phyloP scores from a whole-genome alignment of 2,797 vertebrate genomes.

The Sebastes nivosus region DNA sequence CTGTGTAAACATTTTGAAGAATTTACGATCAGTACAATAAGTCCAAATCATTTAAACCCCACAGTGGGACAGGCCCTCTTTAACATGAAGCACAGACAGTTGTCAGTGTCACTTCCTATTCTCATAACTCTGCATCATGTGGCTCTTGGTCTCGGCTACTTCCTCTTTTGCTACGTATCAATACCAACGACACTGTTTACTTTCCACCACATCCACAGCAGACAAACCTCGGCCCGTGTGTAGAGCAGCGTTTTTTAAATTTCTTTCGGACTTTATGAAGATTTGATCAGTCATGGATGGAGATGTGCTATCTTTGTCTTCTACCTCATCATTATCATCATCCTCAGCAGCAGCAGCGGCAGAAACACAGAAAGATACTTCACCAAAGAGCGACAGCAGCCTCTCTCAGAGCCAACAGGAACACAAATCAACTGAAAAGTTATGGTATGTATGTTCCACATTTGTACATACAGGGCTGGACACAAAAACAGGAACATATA shows the following conservation, averaged over 20 bases:
- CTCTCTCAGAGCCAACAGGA: slow-evolving; percentile 27
- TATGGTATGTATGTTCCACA: slow-evolving; percentile 56
- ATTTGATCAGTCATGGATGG: slow-evolving; percentile 62
- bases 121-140: slow-evolving; percentile 49
- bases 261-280: not conserved
- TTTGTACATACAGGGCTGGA: not conserved
- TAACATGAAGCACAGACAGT: slow-evolving; percentile 14
- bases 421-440: slow-evolving; percentile 36
- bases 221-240: not conserved
- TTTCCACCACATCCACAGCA: slow-evolving; percentile 10
- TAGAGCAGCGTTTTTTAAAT: not conserved
- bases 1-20: slow-evolving; percentile 4
- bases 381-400: slow-evolving; percentile 18
- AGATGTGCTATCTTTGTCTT: slow-evolving; percentile 56
- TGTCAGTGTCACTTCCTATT: slow-evolving; percentile 67
- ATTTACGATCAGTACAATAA: not conserved
- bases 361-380: slow-evolving; percentile 26
- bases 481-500: slow-evolving; percentile 7
- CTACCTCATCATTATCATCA: slow-evolving; percentile 47
- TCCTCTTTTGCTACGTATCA: slow-evolving; percentile 67
- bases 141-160: slow-evolving; percentile 43
- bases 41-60: not conserved
- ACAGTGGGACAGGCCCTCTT: slow-evolving; percentile 36
- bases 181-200: slow-evolving; percentile 43
- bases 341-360: not conserved